Percentiles rank a stretch among this genome's conserved stretches.
phyloP scores from a whole-genome alignment of 2,888 invertebrate species.

The Cremastinae sp. region DNA sequence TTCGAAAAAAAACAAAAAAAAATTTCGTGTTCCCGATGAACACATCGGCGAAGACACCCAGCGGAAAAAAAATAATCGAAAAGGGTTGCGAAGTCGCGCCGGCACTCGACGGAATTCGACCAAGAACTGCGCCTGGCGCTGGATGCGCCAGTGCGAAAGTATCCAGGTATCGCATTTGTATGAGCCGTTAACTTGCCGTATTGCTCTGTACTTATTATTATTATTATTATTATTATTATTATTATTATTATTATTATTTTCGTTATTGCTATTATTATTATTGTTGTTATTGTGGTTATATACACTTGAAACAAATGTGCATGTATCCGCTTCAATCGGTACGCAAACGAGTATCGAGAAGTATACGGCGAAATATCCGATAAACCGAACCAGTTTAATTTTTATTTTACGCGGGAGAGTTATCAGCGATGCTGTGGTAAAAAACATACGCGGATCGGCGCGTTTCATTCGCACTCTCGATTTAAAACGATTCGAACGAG shows the following conservation, averaged over 20 bases:
- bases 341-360: too few species aligned
- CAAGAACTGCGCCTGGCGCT: constrained; percentile 23
- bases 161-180: not conserved
- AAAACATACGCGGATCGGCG: too few species aligned
- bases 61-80: constrained; percentile 10
- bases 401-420: too few species aligned
- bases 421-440: too few species aligned
- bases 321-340: too few species aligned
- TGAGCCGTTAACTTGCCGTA: not conserved
- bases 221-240: constrained; percentile 19
- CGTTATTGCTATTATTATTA: too few species aligned
- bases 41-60: not conserved
- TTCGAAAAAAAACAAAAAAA: not conserved
- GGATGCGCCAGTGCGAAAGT: constrained; percentile 19
- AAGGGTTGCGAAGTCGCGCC: constrained; percentile 1
- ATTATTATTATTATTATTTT: not conserved
- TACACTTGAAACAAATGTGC: too few species aligned
- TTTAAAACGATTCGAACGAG: too few species aligned
- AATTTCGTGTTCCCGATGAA: too few species aligned
- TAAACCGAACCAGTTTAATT: not conserved
- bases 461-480: too few species aligned
- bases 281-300: too few species aligned
- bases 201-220: not conserved
- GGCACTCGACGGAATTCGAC: constrained; percentile 25
- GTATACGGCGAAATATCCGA: not conserved